Evolutionary conservation across 2,888 invertebrate genomes (phyloP), one percentile per base, ranked within the genome.

Genomic region (Machimus atricapillus): DNA sequence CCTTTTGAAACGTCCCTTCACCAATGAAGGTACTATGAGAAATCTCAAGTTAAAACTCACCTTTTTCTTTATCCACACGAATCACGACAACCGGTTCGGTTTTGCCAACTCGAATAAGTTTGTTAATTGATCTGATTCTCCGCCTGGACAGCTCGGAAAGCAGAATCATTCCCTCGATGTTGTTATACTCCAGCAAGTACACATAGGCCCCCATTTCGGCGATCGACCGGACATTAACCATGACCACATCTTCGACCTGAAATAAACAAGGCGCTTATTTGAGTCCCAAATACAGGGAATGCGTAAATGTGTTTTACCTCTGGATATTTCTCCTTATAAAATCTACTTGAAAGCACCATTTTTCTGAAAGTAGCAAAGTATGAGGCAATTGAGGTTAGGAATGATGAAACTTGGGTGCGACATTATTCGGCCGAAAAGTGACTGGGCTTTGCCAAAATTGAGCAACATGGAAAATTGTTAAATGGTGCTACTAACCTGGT

Each of bases 181-280:
- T 98, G 93, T 99, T 99, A 92, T 99, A 99, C 93, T 99, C 99
- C 89, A 99, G 93, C 88, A 99, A 94, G 92, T 98, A 97, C 19
- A 99, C 99, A 93, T 99, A 99, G 1, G 99, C 99, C 88, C 99
- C 99, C 99, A 99, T 99, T 94, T 99, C 99, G 23, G 99, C 99
- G 91, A 99, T 99, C 89, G 98, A 97, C 76, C 98, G 94, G 3
- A 99, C 99, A 92, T 98, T 99, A 37, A 99, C 99, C 98, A 99
- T 98, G 78, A 99, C 99, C 81, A 99, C 99, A 95, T 99, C 99
- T 91, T 99, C 99, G 88, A 99, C 96, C 74, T 74, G 78, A 87
- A 81, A 46, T 14, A 66, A 27, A 81, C n/a, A 0, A 79, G 12
- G 1, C 7, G 8, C 43, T 79, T 58, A 34, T 31, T 66, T 7